phyloP scores from a whole-genome alignment of 2,797 vertebrate genomes.

The Lepilemur septentrionalis region DNA sequence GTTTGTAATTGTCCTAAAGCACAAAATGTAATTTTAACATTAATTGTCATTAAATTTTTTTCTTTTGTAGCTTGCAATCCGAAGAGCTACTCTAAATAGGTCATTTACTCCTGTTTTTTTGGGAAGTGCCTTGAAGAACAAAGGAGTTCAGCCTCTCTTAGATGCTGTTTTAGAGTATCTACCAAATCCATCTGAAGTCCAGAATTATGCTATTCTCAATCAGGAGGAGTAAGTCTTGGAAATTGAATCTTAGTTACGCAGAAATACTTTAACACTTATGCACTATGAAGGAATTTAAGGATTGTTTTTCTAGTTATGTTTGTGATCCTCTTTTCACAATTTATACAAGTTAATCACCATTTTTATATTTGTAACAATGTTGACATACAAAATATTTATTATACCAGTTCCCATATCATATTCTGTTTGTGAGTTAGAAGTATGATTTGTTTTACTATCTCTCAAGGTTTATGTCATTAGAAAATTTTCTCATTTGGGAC shows the following conservation, averaged over 20 bases:
- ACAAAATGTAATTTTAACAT: not conserved
- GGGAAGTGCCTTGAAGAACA: slow-evolving; percentile 97
- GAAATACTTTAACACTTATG: not conserved
- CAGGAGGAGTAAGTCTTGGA: slow-evolving; percentile 88
- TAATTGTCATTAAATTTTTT: not conserved
- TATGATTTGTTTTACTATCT: slow-evolving; percentile 21
- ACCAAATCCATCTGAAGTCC: slow-evolving; percentile 94
- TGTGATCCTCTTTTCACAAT: not conserved
- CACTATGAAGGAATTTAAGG: not conserved
- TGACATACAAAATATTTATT: not conserved
- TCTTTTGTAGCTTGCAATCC: slow-evolving; percentile 90
- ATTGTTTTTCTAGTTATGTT: not conserved
- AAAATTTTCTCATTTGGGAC: slow-evolving; percentile 9
- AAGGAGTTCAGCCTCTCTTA: slow-evolving; percentile 95
- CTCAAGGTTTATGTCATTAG: not conserved
- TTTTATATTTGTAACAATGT: slow-evolving; percentile 40
- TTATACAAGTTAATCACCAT: not conserved
- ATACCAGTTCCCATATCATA: not conserved
- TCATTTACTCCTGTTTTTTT: slow-evolving; percentile 94
- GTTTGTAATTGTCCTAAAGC: not conserved
- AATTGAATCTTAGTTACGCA: not conserved
- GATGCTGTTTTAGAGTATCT: slow-evolving; percentile 94
- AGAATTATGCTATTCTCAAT: slow-evolving; percentile 93
- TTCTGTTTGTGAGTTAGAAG: not conserved
- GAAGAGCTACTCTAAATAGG: slow-evolving; percentile 92